Evolutionary conservation across 92 coral and sea anemone genomes (phyloP).

Genomic region (Galaxea fascicularis): DNA sequence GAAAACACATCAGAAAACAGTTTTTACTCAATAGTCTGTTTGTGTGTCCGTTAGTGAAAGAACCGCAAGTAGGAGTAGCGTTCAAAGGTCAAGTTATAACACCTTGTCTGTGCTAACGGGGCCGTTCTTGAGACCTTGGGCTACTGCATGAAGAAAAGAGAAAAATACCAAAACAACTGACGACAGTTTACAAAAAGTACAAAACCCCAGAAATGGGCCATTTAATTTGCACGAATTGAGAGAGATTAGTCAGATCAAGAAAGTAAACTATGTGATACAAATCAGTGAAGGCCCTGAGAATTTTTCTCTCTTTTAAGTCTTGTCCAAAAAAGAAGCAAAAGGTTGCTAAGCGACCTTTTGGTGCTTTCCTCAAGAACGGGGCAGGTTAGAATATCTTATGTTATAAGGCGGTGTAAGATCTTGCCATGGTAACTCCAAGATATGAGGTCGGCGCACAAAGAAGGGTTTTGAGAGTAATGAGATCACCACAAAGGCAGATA

Average conservation of each 20-base stretch:
- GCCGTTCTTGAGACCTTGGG: background rate
- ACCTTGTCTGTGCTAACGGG: background rate
- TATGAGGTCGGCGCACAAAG: background rate
- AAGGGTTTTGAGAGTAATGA: background rate
- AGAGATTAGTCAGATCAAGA: background rate
- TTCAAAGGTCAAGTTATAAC: background rate
- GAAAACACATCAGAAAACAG: too few species aligned
- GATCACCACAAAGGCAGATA: too few species aligned
- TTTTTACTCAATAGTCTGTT: too few species aligned
- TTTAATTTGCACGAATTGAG: background rate
- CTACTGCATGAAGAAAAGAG: background rate
- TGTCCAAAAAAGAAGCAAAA: too few species aligned
- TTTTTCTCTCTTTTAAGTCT: too few species aligned
- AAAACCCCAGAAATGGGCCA: background rate
- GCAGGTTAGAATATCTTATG: background rate
- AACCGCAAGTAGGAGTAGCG: background rate
- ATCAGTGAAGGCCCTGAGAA: too few species aligned
- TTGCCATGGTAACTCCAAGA: slow-evolving; percentile 21
- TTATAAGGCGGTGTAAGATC: background rate
- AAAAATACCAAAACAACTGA: background rate
- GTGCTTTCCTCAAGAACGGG: slow-evolving; percentile 9
- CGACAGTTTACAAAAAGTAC: background rate
- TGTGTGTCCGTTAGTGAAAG: too few species aligned
- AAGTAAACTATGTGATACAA: background rate
- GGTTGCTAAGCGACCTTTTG: background rate